Conservation (phyloP, 2,113 vertebrate genomes). For the Dolichotis patagonum region DNA sequence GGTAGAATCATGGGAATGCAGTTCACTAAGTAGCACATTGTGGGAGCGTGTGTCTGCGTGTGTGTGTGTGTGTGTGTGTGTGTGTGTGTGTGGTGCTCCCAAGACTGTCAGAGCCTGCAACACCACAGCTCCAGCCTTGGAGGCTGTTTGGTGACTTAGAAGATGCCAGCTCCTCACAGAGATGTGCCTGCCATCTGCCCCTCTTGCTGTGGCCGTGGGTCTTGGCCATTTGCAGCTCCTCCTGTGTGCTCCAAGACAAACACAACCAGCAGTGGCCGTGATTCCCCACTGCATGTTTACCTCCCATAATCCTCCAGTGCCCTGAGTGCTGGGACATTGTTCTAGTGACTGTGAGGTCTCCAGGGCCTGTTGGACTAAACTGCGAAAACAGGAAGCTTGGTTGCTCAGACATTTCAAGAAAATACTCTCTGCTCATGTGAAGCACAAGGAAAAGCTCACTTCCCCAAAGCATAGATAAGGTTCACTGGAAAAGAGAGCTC, state of each 20-base stretch:
- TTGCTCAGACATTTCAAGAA: background rate
- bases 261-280: fast-evolving
- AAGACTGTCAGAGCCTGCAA: background rate
- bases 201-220: background rate
- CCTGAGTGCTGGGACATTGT: fast-evolving
- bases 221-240: fast-evolving
- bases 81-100: background rate
- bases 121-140: background rate
- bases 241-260: background rate
- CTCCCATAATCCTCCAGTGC: background rate
- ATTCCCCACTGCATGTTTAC: background rate
- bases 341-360: fast-evolving
- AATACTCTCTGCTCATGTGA: background rate
- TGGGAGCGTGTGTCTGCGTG: background rate
- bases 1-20: background rate
- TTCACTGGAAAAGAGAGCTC: background rate
- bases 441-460: background rate
- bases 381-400: background rate
- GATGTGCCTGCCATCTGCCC: background rate
- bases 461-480: background rate
- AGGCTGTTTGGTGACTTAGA: background rate
- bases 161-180: background rate
- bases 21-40: background rate
- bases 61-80: background rate
- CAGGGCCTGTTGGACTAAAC: background rate